A percentile compares a stretch with the other conserved stretches of the same genome.
Evolutionary conservation across 2,113 vertebrate species (phyloP).

Genomic region (Myrmecobius fasciatus): DNA sequence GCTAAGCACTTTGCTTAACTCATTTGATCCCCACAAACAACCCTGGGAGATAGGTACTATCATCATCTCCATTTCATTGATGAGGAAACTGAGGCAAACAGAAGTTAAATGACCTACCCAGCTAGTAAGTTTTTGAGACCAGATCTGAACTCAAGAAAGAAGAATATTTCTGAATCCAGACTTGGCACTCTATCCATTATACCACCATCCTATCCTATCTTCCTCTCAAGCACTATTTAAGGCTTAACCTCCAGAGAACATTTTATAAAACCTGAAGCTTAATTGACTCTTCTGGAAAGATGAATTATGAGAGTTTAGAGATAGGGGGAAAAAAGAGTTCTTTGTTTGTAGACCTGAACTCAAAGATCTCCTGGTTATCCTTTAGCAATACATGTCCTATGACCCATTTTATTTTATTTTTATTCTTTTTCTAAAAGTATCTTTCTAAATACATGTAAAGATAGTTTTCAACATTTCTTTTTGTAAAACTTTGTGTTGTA

Average conservation of each 20-base stretch:
- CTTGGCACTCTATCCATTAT: not conserved
- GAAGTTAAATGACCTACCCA: not conserved
- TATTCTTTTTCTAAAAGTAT: too few relatives aligned
- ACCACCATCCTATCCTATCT: not conserved
- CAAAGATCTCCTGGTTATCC: too few relatives aligned
- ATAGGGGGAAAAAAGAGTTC: not conserved
- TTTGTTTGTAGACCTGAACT: not conserved
- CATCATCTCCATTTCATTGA: not conserved
- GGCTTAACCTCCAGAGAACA: not conserved
- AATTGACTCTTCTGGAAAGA: accelerated
- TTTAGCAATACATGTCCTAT: not conserved
- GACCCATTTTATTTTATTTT: not conserved
- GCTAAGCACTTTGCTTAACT: not conserved
- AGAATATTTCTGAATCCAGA: not conserved
- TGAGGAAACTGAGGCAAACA: not conserved
- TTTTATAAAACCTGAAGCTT: not conserved
- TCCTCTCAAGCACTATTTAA: not conserved
- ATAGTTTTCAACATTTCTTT: too few relatives aligned
- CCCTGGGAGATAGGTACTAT: accelerated
- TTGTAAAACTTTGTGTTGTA: too few relatives aligned
- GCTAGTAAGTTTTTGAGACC: not conserved
- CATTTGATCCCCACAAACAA: not conserved
- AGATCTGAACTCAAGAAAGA: not conserved
- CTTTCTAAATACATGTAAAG: too few relatives aligned
- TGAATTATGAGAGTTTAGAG: not conserved